Conservation (phyloP, 1,140 invertebrate genomes). For the Zaprionus taronus region DNA sequence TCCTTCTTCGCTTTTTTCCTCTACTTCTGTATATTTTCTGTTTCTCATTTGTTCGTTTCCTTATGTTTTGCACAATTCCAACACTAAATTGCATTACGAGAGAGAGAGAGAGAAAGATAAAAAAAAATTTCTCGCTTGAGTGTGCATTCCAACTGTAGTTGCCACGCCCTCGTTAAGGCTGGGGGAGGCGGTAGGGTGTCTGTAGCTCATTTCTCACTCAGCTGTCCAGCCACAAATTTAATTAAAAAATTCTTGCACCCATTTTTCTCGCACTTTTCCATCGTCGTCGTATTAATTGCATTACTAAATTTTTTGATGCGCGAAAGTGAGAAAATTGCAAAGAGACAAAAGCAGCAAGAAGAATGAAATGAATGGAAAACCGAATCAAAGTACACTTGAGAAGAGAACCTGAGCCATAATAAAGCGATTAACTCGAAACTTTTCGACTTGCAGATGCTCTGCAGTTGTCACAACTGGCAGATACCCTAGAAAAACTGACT, state of each 20-base stretch:
- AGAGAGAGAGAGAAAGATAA: neutral
- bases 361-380: slow-evolving; percentile 57
- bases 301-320: slow-evolving; percentile 80
- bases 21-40: slow-evolving; percentile 15
- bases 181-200: too few relatives aligned
- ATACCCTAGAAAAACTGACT: neutral
- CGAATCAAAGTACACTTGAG: slow-evolving; percentile 61
- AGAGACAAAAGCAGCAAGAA: slow-evolving; percentile 50
- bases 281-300: slow-evolving; percentile 70
- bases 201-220: slow-evolving; percentile 72
- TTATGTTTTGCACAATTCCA: slow-evolving; percentile 48
- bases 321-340: slow-evolving; percentile 78
- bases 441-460: neutral
- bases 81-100: slow-evolving; percentile 75
- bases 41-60: slow-evolving; percentile 24
- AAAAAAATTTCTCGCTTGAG: slow-evolving; percentile 65
- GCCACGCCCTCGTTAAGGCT: slow-evolving; percentile 5
- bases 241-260: slow-evolving; percentile 80
- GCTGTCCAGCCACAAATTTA: slow-evolving; percentile 79
- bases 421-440: slow-evolving; percentile 1
- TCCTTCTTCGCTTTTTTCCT: neutral
- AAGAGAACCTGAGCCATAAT: slow-evolving; percentile 15
- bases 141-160: slow-evolving; percentile 47
- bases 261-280: slow-evolving; percentile 52
- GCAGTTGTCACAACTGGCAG: neutral